Evolutionary conservation across 2,888 invertebrate genomes (phyloP), one percentile per base, ranked within the genome.

Genomic region (Drosophila stalkeri): DNA sequence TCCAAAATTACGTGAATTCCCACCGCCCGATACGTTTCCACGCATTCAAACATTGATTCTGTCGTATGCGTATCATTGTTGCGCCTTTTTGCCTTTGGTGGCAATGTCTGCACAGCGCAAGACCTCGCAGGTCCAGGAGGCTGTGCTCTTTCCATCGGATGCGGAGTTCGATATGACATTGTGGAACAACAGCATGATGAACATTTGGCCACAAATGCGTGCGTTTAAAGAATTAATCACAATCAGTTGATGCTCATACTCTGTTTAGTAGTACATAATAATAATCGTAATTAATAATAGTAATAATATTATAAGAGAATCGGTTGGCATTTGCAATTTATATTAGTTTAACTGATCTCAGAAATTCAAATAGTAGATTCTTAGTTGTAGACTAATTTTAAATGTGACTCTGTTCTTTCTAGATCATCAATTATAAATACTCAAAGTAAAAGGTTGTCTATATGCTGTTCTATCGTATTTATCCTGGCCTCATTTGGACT

Each of bases 31-130:
- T 77, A 94, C 95, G 62, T 98, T 99, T 93, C 98, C 98, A 0
- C 94, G 96, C 41, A 97, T 98, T 76, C 93, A 97, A 94, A 96
- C 96, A 14, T 94, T 98, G 90, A 96, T 97, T 46, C 94, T 99
- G 44, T 97, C 98, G 1, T 99, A 98, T 93, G 98, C 99, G 80
- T 99, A 99, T 94, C 99, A 99, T 92, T 99, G 99, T 94, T 99
- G 99, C 93, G 96, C 97, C 75, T 98, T 97, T 93, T 93, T 97
- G 90, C 96, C 96, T 52, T 93, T 96, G 82, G 94, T 95, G 82
- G 95, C 95, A 62, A 92, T 92, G 81, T 94, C 80, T 70, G 94
- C 92, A 0, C 94, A 94, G n/a, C 94, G 93, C 6, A 92, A 92
- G 54, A 94, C 93, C 90, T 94, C 80, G 90, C 95, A 65, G 61